Base-by-base conservation (phyloP, 92 coral and sea anemone species). In the Epizoanthus stellaris region DNA sequence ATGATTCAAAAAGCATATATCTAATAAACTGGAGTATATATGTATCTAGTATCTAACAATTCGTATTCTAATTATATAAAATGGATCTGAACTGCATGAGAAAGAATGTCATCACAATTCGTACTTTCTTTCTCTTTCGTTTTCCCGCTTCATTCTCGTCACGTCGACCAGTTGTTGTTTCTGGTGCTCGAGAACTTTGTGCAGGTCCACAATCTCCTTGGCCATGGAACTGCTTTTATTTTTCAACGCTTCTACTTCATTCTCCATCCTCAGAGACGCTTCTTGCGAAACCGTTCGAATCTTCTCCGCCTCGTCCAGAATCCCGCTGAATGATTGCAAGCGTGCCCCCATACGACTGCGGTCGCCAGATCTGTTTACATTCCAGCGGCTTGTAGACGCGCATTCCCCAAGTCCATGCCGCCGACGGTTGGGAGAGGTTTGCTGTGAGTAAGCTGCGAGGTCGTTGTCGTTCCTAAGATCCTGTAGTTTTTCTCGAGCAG, bases 211-310 rank as follows among this genome's bases (percentile, higher is more conserved):
- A 57, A 94, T 80, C 59, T 94, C 94, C 84, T 90, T 94, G 5
- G 92, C 98, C 94, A 94, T 88, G 16, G 74, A 91, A 57, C 91
- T 91, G 67, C 98, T 86, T 47, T 92, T 88, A 13, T 70, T 73
- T 61, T 86, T 92, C 86, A 94, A 71, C 21, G 87, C 68, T 69
- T 82, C 71, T 1, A 73, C 80, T 62, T 94, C 95, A 13, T 73
- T 77, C 70, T 94, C 93, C 94, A 94, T 80, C 16, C 92, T 87
- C 67, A 93, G 59, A 34, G 98, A 94, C 23, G 89, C 45, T 20
- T 85, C 88, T 36, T 69, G 86, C 63, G 96, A 87, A 47, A 81
- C 83, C 0, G 75, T 67, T 75, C 89, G 87, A 39, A 94, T 77
- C 62, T 76, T 80, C 80, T 94, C 95, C 1, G 95, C 95, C 4